Evolutionary conservation across 2,113 vertebrate genomes (phyloP), one percentile per base, ranked within the genome.

Genomic region (Salvelinus namaycush): DNA sequence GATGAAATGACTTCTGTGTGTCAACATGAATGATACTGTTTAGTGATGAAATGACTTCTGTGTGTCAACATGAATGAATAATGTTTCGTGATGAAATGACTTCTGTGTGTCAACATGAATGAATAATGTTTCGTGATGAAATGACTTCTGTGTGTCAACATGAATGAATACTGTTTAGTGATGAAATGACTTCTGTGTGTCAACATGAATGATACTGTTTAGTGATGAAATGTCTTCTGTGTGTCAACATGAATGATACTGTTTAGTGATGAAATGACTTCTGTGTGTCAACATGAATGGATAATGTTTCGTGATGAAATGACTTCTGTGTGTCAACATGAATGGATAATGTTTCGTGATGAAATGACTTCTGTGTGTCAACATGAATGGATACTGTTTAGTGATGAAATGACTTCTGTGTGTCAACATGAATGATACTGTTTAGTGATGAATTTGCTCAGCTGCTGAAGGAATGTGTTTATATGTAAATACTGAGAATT

Each of bases 261-360:
- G 91, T 89, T 91, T 91, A 90, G 88, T 92, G 91, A 92, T 92
- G 87, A 91, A 91, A 89, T 81, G 81, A 89, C 87, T 87, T 90
- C 31, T 91, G 91, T 92, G 90, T 83, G 76, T 79, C 76, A 65
- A 84, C 89, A 86, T 85, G 84, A 88, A 16, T 16, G 7, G 1
- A 39, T 39, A 0, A 7, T 39, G 34, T 39, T 39, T 39, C 2
- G 0, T 8, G 34, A 39, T 39, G 7, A 39, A 39, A 39, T 39
- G 34, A 39, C 13, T 51, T 51, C 49, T 51, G 3, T 51, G 49
- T 51, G 49, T 51, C 49, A 51, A 92, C 87, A 89, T 81, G 86
- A 86, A 91, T 89, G 91, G 84, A 88, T 83, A 83, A 73, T 66
- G 91, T 89, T 91, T 90, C 89, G 87, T 92, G 91, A 92, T 92